Percentiles rank a stretch among this genome's conserved stretches.
phyloP scores from a whole-genome alignment of 2,888 invertebrate genomes.

The Trichogramma dendrolimi region DNA sequence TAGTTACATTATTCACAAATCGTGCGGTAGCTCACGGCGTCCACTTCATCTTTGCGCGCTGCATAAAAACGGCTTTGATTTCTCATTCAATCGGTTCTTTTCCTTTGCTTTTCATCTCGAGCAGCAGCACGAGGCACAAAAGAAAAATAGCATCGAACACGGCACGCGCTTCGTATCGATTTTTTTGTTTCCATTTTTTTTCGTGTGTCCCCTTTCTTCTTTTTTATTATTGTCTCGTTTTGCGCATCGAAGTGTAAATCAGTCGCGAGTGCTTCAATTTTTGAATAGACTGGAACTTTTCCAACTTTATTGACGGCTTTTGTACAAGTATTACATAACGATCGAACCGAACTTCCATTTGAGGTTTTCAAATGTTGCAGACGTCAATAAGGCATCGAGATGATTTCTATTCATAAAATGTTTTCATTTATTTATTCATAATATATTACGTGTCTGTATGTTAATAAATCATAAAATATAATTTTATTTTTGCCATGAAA shows the following conservation, averaged over 20 bases:
- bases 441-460: too few relatives aligned
- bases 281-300: neutral
- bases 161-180: neutral
- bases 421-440: too few relatives aligned
- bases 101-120: constrained; percentile 1
- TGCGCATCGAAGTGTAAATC: neutral
- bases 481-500: too few relatives aligned
- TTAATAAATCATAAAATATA: too few relatives aligned
- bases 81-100: neutral
- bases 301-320: neutral
- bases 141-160: too few relatives aligned
- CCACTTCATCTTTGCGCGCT: constrained; percentile 15
- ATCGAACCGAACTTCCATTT: too few relatives aligned
- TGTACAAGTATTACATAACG: too few relatives aligned
- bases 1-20: neutral
- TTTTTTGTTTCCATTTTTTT: neutral
- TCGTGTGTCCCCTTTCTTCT: neutral
- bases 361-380: too few relatives aligned
- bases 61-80: neutral
- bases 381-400: too few relatives aligned
- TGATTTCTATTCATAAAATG: too few relatives aligned
- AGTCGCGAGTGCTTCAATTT: neutral
- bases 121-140: neutral
- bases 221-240: neutral
- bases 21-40: constrained; percentile 16